A percentile compares a stretch with the other conserved stretches of the same genome.
phyloP scores from a whole-genome alignment of 2,797 vertebrate genomes.

The Fistularia commersonii region DNA sequence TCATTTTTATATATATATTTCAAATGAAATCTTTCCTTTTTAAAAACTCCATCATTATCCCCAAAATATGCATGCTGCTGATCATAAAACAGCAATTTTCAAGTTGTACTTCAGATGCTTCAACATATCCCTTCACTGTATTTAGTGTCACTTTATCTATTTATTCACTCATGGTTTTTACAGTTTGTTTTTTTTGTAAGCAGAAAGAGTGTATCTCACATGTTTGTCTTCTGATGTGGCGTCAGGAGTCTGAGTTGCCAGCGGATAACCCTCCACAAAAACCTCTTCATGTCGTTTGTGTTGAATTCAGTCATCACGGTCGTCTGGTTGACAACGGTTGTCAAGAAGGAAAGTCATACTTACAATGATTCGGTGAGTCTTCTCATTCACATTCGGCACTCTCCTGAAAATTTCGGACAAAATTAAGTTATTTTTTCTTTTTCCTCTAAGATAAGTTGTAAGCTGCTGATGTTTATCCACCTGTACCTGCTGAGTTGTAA shows the following conservation, averaged over 20 bases:
- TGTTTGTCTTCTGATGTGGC: slow-evolving; percentile 3
- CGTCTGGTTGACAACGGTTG: slow-evolving; percentile 81
- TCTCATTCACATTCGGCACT: not conserved
- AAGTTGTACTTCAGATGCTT: too few relatives aligned
- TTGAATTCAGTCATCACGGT: slow-evolving; percentile 90
- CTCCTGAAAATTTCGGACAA: not conserved
- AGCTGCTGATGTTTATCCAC: slow-evolving; percentile 87
- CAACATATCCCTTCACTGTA: not conserved
- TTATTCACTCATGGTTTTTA: too few relatives aligned
- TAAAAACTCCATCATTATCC: too few relatives aligned
- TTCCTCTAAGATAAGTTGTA: slow-evolving; percentile 82
- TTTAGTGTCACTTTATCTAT: not conserved
- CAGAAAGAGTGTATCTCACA: not conserved
- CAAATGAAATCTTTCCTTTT: too few relatives aligned
- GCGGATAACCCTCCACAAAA: slow-evolving; percentile 97
- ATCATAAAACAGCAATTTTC: too few relatives aligned
- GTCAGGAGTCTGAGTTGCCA: slow-evolving; percentile 95
- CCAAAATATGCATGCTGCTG: too few relatives aligned
- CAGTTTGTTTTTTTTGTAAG: not conserved
- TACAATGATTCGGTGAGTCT: slow-evolving; percentile 80
- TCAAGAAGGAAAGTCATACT: slow-evolving; percentile 80
- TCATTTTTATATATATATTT: too few relatives aligned
- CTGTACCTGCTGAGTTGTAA: slow-evolving; percentile 92
- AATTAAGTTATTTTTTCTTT: too few relatives aligned
- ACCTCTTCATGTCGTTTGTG: slow-evolving; percentile 94